phyloP scores from a whole-genome alignment of 2,113 vertebrate genomes.

The Tretioscincus oriximinensis region DNA sequence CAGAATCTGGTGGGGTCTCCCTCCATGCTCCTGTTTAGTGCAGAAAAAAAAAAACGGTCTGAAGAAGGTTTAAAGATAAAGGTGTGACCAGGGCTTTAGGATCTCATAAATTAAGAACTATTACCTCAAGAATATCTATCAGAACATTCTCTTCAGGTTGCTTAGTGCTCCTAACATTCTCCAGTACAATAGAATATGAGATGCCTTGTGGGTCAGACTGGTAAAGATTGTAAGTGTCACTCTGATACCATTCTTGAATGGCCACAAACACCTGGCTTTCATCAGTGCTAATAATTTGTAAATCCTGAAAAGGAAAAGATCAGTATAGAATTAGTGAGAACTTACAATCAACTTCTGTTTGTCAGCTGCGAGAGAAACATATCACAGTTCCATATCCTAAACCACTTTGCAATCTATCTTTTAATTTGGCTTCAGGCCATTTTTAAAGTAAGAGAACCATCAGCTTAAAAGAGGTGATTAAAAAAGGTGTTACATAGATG shows the following conservation, averaged over 20 bases:
- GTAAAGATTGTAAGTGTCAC: slow-evolving; percentile 94
- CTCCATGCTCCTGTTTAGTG: too few species aligned
- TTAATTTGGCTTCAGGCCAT: too few species aligned
- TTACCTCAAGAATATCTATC: slow-evolving; percentile 93
- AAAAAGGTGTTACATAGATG: too few species aligned
- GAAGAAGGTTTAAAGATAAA: too few species aligned
- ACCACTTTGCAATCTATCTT: background rate
- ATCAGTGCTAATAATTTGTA: slow-evolving; percentile 94
- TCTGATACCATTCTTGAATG: slow-evolving; percentile 95
- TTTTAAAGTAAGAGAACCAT: too few species aligned
- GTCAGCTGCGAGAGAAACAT: background rate
- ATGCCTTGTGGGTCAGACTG: slow-evolving; percentile 88
- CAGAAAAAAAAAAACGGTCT: too few species aligned
- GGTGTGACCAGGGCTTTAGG: too few species aligned
- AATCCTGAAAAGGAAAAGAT: slow-evolving; percentile 74
- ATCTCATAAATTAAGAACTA: background rate
- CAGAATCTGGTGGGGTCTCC: too few species aligned
- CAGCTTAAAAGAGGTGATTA: too few species aligned
- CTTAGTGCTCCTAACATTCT: slow-evolving; percentile 90
- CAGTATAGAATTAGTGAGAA: background rate
- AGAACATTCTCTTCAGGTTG: slow-evolving; percentile 90
- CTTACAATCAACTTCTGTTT: background rate
- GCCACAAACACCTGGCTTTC: slow-evolving; percentile 94
- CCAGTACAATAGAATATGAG: slow-evolving; percentile 86
- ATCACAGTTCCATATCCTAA: background rate